Percentiles rank a stretch among this genome's conserved stretches.
Evolutionary conservation across 2,888 invertebrate species (phyloP).

Genomic region (Galerucella pusilla): DNA sequence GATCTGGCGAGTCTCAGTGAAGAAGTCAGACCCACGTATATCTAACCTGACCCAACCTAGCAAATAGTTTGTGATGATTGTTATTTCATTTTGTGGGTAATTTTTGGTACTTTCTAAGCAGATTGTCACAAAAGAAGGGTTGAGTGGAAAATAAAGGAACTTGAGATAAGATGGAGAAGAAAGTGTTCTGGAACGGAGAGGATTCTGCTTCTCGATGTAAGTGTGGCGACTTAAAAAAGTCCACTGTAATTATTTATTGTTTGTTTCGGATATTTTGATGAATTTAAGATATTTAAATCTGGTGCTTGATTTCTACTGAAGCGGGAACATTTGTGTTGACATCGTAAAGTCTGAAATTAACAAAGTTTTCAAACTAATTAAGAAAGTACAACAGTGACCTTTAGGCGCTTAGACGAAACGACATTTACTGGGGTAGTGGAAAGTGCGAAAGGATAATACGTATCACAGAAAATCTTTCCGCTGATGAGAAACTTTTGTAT

Average conservation of each 20-base stretch:
- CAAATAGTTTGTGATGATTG: too few relatives aligned
- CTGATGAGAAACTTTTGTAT: constrained; percentile 9
- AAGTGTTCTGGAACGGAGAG: too few relatives aligned
- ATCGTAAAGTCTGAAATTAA: constrained; percentile 62
- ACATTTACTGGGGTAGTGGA: constrained; percentile 19
- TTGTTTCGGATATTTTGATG: constrained; percentile 18
- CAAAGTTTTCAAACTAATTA: constrained; percentile 64
- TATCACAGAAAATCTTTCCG: constrained; percentile 21
- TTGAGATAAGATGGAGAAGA: too few relatives aligned
- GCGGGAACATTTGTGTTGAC: constrained; percentile 57
- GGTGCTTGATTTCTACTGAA: constrained; percentile 19
- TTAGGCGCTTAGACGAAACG: constrained; percentile 25
- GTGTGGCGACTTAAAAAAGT: too few relatives aligned
- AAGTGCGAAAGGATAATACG: constrained; percentile 28
- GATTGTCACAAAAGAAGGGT: too few relatives aligned
- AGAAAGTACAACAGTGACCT: constrained; percentile 57
- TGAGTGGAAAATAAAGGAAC: too few relatives aligned
- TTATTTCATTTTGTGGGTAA: too few relatives aligned
- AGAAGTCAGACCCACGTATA: too few relatives aligned
- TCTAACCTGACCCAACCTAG: too few relatives aligned
- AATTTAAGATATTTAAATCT: constrained; percentile 26
- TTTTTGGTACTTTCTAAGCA: too few relatives aligned
- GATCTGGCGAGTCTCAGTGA: too few relatives aligned
- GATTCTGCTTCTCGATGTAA: too few relatives aligned
- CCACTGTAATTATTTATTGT: neutral